Conservation (phyloP, 64 coral and sea anemone species). For the Montipora capricornis region DNA sequence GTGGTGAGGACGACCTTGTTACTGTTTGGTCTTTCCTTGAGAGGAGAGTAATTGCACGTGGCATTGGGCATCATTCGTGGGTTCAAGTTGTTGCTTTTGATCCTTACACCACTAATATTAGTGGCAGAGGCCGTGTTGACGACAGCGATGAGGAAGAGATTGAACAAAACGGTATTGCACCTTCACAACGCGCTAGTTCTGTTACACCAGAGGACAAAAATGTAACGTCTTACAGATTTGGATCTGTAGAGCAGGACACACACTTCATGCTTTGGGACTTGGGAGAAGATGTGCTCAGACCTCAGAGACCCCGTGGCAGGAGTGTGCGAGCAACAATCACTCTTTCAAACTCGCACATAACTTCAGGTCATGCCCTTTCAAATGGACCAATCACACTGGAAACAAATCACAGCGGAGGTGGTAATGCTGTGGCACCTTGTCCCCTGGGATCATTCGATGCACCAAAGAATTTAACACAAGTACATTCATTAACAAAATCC, state of each 20-base stretch:
- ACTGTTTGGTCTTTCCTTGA: slow-evolving; percentile 97
- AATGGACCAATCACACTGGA: slow-evolving; percentile 93
- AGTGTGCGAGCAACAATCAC: slow-evolving; percentile 68
- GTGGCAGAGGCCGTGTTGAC: slow-evolving; percentile 83
- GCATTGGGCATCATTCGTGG: slow-evolving; percentile 94
- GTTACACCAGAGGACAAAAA: slow-evolving; percentile 66
- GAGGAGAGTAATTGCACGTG: slow-evolving; percentile 87
- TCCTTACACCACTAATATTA: slow-evolving; percentile 95
- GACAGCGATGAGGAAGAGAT: slow-evolving; percentile 98
- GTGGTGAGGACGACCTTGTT: slow-evolving; percentile 95
- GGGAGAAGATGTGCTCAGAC: slow-evolving; percentile 87
- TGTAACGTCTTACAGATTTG: slow-evolving; percentile 91
- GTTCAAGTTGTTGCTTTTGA: slow-evolving; percentile 96
- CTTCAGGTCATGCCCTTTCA: slow-evolving; percentile 62
- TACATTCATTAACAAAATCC: slow-evolving; percentile 94
- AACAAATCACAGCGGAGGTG: slow-evolving; percentile 38
- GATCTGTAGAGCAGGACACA: slow-evolving; percentile 96
- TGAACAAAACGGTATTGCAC: slow-evolving; percentile 77
- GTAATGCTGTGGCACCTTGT: slow-evolving; percentile 71
- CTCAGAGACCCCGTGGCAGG: slow-evolving; percentile 79
- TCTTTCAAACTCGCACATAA: slow-evolving; percentile 49
- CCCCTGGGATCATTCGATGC: slow-evolving; percentile 57
- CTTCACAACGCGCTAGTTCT: slow-evolving; percentile 35
- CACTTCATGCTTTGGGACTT: slow-evolving; percentile 96
- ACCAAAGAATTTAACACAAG: slow-evolving; percentile 88